Evolutionary conservation across 1,140 invertebrate genomes (phyloP), one percentile per base, ranked within the genome.

Genomic region (Drosophila serrata): DNA sequence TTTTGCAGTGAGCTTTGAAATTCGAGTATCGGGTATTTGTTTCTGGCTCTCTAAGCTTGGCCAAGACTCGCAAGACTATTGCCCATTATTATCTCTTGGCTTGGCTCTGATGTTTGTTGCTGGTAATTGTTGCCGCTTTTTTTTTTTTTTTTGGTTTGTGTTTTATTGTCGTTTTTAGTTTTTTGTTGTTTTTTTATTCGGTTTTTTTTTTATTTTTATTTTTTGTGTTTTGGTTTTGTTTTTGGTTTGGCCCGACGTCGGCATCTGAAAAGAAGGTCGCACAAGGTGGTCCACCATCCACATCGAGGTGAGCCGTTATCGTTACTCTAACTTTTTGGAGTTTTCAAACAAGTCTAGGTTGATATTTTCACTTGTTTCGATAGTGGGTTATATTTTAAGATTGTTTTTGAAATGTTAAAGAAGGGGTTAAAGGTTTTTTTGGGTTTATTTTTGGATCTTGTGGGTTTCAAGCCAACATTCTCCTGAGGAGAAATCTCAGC

Each of bases 101-200:
- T 46, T 46, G 48, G 48, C 48, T 53, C 48, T 63, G 68, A 69
- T 75, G 79, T 65, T 65, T 82, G 81, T 70, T 88, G 62, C 56
- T 81, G 76, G 84, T 90, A 87, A 87, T 87, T 84, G 82, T 90
- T 88, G 82, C 65, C 82, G 82, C 78, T 85, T 86, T 85, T 77
- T 45, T 61, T 62, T 27, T 69, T 43, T 75, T 85, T 86, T 85
- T 77, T 45, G 67, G 65, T 27, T 69, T 43, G 63, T 43, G 46
- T 49, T 67, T 67, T 69, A 64, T 69, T 61, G 51, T 74, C 64
- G 56, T 29, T 82, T 81, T 81, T 59, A 37, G 42, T 3, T 33
- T 56, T 62, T 48, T 33, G 15, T 46, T 48, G 6, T 65, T 51
- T 15, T 46, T 27, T 51, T 37, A 22, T 61, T 51, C 12, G 19